Conservation (phyloP, 2,113 vertebrate genomes). For the Sylvietta virens region DNA sequence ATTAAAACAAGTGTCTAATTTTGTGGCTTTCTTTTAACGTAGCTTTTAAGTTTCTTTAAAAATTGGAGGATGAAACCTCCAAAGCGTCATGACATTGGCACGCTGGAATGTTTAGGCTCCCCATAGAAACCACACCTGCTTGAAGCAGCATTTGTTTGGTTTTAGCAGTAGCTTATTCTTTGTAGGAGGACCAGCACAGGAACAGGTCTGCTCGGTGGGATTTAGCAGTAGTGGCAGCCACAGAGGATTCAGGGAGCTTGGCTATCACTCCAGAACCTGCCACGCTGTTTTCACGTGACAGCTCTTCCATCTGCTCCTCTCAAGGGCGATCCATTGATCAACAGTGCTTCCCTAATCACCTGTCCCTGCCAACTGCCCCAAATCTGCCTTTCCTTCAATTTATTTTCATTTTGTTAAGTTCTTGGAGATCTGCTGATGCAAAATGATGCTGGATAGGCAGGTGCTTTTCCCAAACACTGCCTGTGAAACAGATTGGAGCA, state of each 20-base stretch:
- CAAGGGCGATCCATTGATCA: background rate
- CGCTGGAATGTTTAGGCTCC: background rate
- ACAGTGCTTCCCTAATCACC: background rate
- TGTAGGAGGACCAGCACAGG: background rate
- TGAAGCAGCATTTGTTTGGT: background rate
- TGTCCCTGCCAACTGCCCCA: background rate
- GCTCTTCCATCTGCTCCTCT: background rate
- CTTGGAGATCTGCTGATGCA: background rate
- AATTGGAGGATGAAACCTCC: background rate
- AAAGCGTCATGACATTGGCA: background rate
- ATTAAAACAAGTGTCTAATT: background rate
- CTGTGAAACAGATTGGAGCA: background rate
- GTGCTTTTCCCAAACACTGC: background rate
- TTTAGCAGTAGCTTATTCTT: background rate
- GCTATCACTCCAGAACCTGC: background rate
- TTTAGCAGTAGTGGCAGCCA: background rate
- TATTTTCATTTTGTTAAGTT: background rate
- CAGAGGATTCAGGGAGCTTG: background rate
- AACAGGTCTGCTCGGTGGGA: background rate
- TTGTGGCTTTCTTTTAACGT: background rate
- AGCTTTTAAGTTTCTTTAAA: background rate
- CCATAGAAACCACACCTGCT: background rate
- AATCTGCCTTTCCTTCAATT: background rate
- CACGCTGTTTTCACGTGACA: background rate
- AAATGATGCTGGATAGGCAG: background rate